Evolutionary conservation across 2,113 vertebrate species (phyloP).

Genomic region (Aphyosemion australe): DNA sequence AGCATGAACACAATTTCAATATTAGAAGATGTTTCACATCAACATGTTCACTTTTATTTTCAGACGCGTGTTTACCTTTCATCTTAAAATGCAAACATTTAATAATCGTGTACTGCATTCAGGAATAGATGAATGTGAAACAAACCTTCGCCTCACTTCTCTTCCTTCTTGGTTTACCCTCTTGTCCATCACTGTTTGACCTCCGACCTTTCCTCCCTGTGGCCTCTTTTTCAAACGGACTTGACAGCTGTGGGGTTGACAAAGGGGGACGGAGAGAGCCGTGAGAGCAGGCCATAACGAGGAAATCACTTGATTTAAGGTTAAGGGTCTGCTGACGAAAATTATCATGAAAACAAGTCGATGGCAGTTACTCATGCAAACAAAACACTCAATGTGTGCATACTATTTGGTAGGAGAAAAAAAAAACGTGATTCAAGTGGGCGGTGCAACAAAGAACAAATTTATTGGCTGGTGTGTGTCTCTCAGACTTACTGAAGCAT

Average conservation of each 20-base stretch:
- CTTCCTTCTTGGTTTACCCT: conserved; percentile 93
- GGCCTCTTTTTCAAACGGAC: conserved; percentile 84
- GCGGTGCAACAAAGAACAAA: conserved; percentile 9
- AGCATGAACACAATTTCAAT: too few species aligned
- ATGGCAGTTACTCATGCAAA: conserved; percentile 20
- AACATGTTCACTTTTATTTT: too few species aligned
- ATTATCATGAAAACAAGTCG: conserved; percentile 26
- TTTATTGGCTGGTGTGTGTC: conserved; percentile 19
- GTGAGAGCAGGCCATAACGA: conserved; percentile 46
- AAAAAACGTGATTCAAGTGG: neutral
- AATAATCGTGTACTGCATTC: too few species aligned
- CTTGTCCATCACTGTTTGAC: conserved; percentile 96
- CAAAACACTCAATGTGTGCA: conserved; percentile 10
- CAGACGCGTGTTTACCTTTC: too few species aligned
- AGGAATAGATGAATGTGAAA: conserved; percentile 10
- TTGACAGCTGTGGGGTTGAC: conserved; percentile 78
- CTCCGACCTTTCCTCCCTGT: conserved; percentile 91
- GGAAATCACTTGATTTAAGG: conserved; percentile 51
- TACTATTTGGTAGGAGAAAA: neutral
- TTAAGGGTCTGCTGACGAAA: conserved; percentile 12
- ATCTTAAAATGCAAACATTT: too few species aligned
- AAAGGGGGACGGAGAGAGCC: conserved; percentile 61
- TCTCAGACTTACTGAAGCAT: neutral
- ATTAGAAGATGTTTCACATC: too few species aligned
- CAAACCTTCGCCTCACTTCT: conserved; percentile 83